Percentiles rank a stretch among this genome's conserved stretches.
Conservation (phyloP, 1,140 invertebrate genomes). For the Hormaphis cornu region DNA sequence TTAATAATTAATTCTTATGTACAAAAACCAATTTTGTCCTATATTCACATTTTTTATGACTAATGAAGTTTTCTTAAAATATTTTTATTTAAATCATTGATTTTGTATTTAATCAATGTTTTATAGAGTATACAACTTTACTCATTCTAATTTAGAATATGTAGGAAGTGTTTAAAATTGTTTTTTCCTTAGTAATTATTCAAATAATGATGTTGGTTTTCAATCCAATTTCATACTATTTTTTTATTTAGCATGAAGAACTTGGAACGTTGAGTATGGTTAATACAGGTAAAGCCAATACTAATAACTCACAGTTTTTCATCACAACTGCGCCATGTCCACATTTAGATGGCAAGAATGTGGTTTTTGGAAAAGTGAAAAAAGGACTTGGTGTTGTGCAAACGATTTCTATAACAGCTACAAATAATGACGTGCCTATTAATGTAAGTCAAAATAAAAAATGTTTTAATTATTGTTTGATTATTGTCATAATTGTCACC, state of each 20-base stretch:
- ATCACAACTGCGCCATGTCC: constrained; percentile 73
- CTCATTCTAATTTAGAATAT: too few species aligned
- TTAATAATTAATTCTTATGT: too few species aligned
- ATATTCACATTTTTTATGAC: too few species aligned
- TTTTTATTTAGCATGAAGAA: constrained; percentile 48
- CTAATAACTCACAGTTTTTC: constrained; percentile 92
- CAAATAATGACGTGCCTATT: constrained; percentile 32
- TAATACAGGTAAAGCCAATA: constrained; percentile 70
- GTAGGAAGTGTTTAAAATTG: too few species aligned
- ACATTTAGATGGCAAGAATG: constrained; percentile 81
- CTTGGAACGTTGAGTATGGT: constrained; percentile 78
- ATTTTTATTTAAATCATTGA: too few species aligned
- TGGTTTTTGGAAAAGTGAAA: constrained; percentile 76
- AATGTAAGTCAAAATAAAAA: constrained; percentile 28
- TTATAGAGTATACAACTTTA: too few species aligned
- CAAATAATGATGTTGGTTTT: too few species aligned
- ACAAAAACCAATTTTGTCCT: too few species aligned
- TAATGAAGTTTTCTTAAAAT: too few species aligned
- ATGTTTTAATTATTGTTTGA: not conserved
- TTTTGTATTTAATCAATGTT: too few species aligned
- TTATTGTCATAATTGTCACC: not conserved
- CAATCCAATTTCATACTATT: not conserved
- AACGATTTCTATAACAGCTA: constrained; percentile 52
- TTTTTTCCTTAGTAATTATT: too few species aligned
- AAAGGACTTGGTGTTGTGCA: constrained; percentile 58